A percentile compares a stretch with the other conserved stretches of the same genome.
Evolutionary conservation across 2,113 vertebrate genomes (phyloP).

Genomic region (Corythaeola cristata): DNA sequence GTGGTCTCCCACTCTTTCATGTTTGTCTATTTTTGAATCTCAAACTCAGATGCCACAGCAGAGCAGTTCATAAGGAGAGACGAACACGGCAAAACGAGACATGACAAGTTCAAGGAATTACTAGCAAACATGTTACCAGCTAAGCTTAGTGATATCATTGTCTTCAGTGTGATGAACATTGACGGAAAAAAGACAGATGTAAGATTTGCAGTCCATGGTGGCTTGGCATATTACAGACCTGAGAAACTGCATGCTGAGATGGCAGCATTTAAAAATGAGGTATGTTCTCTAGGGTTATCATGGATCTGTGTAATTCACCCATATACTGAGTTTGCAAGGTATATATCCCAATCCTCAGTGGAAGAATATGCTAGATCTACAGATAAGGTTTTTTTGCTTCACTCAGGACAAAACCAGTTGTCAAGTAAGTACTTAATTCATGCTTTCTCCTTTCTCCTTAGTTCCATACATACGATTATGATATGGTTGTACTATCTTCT

Average conservation of each 20-base stretch:
- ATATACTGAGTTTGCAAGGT: background rate
- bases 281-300: background rate
- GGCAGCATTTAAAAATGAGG: constrained; percentile 65
- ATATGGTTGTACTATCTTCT: background rate
- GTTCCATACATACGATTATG: too few relatives aligned
- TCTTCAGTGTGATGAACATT: constrained; percentile 78
- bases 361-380: background rate
- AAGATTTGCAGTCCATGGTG: constrained; percentile 73
- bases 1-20: background rate
- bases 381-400: background rate
- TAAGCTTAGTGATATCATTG: constrained; percentile 69
- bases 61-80: constrained; percentile 81
- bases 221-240: constrained; percentile 70
- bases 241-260: constrained; percentile 84
- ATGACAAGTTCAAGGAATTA: constrained; percentile 77
- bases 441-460: background rate
- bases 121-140: constrained; percentile 80
- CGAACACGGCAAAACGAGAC: constrained; percentile 68
- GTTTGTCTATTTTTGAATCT: constrained; percentile 4
- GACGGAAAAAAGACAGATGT: constrained; percentile 77
- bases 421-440: background rate
- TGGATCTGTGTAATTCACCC: background rate
- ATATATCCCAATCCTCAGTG: background rate
- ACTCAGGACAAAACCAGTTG: background rate
- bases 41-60: constrained; percentile 77